These are phyloP conservation scores for Diarsia mendica DNA, from an alignment of 2,888 invertebrate genomes.

Conservation along the genomic window DNA sequence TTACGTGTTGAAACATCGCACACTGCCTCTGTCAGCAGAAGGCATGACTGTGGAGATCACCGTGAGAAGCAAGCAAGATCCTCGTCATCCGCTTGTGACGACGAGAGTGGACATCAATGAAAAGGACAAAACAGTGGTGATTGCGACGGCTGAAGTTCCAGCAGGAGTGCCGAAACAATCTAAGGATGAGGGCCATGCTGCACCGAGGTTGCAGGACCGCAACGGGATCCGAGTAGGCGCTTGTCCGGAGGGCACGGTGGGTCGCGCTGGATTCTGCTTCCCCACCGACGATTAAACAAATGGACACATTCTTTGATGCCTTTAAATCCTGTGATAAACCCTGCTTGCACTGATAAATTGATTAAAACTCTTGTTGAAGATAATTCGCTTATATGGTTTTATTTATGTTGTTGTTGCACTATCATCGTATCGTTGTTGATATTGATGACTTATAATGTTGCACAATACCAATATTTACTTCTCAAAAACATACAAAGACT, in stretches of 20 bases:
- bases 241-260: slow-evolving; percentile 41
- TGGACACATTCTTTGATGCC: not conserved
- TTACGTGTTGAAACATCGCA: slow-evolving; percentile 48
- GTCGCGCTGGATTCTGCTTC: slow-evolving; percentile 45
- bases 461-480: not conserved
- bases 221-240: slow-evolving; percentile 36
- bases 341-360: not conserved
- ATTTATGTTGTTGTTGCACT: not conserved
- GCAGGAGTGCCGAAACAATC: slow-evolving; percentile 7
- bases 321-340: slow-evolving; percentile 13
- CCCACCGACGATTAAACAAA: slow-evolving; percentile 38
- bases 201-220: slow-evolving; percentile 41
- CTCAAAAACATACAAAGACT: not conserved
- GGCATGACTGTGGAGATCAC: slow-evolving; percentile 62
- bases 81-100: slow-evolving; percentile 34
- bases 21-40: slow-evolving; percentile 57
- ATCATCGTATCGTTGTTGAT: not conserved
- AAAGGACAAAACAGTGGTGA: slow-evolving; percentile 40
- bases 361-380: slow-evolving; percentile 21
- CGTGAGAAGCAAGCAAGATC: slow-evolving; percentile 54
- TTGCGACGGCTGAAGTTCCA: slow-evolving; percentile 30
- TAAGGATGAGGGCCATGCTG: not conserved
- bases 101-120: slow-evolving; percentile 54
- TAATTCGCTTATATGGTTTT: not conserved
- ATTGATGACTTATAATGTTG: not conserved